Base-by-base conservation (phyloP, 2,797 vertebrate species). In the Crenuchus spilurus region DNA sequence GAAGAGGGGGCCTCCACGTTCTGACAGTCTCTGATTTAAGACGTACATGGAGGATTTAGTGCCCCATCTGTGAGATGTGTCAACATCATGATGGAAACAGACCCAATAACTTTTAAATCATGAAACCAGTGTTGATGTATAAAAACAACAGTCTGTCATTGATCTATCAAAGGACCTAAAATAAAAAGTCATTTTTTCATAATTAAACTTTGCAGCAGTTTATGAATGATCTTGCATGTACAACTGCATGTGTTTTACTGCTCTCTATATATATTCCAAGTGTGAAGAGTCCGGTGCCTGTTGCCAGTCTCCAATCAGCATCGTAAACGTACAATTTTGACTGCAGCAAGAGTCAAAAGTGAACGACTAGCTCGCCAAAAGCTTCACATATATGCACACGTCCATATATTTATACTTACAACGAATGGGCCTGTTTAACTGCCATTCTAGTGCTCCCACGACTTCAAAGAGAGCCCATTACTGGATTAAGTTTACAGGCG, bases 381-480 rank as follows among this genome's bases (percentile, higher is more conserved):
- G 46, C 9, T 52, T 65, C 18, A 26, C 58, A 41, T 67, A 74
- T 63, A 79, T 52, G 70, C 57, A 46, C 52, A 31, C 49, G 22
- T 77, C 48, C 39, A 44, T 60, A 76, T 76, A 79, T 82, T 79
- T 82, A 75, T 77, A 65, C 60, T 72, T 58, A 20, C 39, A 54
- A 68, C 68, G 58, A 62, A 81, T 83, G 78, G 83, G 79, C 77
- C 82, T 82, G 84, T 84, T 80, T 75, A 71, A 76, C 76, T 86
- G 41, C 81, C 81, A 75, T 85, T 87, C 87, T 85, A 76, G 71
- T 80, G 79, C 85, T 83, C 79, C 82, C 82, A 85, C 83, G 82
- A 77, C 76, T 87, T 85, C 82, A 82, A 73, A 84, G 74, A 83
- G 83, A 78, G 81, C 83, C 87, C 81, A 90, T 88, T 87, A 88